Conservation (phyloP, 2,113 vertebrate species). For the Hydrolagus affinis region DNA sequence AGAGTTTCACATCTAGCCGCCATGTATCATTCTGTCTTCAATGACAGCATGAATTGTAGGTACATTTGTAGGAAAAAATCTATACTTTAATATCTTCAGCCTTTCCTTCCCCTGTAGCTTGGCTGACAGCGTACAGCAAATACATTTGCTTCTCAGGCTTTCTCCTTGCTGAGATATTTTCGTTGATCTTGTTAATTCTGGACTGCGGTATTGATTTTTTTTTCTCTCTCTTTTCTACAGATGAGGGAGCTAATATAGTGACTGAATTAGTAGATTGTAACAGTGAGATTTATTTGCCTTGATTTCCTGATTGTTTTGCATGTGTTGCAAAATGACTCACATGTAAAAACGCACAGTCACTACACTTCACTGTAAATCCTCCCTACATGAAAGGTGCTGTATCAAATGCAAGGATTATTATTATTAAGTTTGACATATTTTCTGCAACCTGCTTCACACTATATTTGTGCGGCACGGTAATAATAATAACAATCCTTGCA, state of each 20-base stretch:
- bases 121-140: background rate
- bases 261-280: constrained; percentile 1
- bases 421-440: too few species aligned
- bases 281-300: background rate
- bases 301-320: background rate
- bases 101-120: background rate
- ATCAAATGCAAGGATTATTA: too few species aligned
- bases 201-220: background rate
- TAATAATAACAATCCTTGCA: too few species aligned
- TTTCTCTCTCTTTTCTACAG: too few species aligned
- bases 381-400: too few species aligned
- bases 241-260: background rate
- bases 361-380: too few species aligned
- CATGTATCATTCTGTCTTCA: background rate
- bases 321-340: too few species aligned
- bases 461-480: too few species aligned
- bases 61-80: constrained; percentile 11
- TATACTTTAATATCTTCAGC: background rate
- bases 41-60: background rate
- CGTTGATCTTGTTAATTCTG: background rate
- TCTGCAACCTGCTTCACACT: too few species aligned
- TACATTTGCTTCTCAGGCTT: background rate
- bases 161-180: background rate
- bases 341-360: too few species aligned
- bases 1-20: background rate